Evolutionary conservation across 2,797 vertebrate genomes (phyloP).

Genomic region (Knipowitschia caucasica): DNA sequence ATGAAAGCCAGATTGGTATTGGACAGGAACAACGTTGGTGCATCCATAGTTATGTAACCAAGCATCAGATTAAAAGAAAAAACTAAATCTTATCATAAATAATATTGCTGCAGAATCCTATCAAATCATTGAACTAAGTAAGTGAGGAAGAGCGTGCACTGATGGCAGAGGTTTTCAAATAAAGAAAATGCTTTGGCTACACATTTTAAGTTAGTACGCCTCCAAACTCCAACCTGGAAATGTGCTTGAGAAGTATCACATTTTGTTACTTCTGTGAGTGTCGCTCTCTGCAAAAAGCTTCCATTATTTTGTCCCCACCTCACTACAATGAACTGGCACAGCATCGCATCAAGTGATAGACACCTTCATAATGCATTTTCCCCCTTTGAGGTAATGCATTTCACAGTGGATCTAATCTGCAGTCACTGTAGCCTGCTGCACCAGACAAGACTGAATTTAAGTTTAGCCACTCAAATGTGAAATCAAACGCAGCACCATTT

Average conservation of each 20-base stretch:
- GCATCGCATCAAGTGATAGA: conserved; percentile 2
- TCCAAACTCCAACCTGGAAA: neutral
- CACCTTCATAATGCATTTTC: conserved; percentile 10
- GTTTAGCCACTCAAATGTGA: conserved; percentile 20
- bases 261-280: neutral
- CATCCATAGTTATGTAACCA: too few species aligned
- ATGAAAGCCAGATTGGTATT: too few species aligned
- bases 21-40: too few species aligned
- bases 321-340: conserved; percentile 6
- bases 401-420: neutral
- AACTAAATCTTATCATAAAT: too few species aligned
- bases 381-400: conserved; percentile 1
- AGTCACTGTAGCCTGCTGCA: conserved; percentile 2
- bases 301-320: neutral
- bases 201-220: neutral
- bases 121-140: too few species aligned
- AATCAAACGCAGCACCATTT: conserved; percentile 27
- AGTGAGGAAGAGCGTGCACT: too few species aligned
- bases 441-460: conserved; percentile 14
- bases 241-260: neutral
- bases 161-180: neutral
- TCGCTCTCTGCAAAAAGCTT: neutral
- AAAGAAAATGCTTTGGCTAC: neutral
- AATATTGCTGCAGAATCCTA: too few species aligned
- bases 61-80: too few species aligned